Percentiles rank a stretch among this genome's conserved stretches.
Conservation (phyloP, 2,797 vertebrate species). For the Pipistrellus kuhlii region DNA sequence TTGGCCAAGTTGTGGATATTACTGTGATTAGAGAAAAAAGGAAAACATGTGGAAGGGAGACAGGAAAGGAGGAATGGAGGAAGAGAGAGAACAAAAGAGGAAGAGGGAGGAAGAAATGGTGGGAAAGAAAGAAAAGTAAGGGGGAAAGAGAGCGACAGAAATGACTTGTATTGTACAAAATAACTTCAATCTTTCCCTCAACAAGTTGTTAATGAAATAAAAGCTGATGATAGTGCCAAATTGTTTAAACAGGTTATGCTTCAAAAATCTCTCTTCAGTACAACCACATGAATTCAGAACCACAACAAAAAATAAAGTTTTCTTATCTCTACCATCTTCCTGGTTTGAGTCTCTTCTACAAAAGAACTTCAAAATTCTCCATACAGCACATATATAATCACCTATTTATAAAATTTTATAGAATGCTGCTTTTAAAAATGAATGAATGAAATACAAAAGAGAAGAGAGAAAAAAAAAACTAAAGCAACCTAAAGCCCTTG, state of each 20-base stretch:
- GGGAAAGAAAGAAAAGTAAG: background rate
- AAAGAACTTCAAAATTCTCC: constrained; percentile 23
- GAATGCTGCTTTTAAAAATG: constrained; percentile 20
- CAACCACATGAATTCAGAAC: constrained; percentile 6
- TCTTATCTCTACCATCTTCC: background rate
- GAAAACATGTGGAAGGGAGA: background rate
- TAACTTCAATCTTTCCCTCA: constrained; percentile 40
- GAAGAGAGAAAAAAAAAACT: background rate
- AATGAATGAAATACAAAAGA: background rate
- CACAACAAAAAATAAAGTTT: background rate
- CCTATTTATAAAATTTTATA: background rate
- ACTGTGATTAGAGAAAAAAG: background rate
- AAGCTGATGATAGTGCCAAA: background rate
- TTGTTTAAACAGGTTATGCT: background rate
- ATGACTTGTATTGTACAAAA: background rate
- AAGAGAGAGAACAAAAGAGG: too few species aligned
- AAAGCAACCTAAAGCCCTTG: background rate
- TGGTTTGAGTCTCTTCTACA: constrained; percentile 13
- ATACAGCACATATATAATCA: background rate
- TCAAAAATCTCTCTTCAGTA: background rate
- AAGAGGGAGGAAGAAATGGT: background rate
- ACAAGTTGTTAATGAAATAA: constrained; percentile 19
- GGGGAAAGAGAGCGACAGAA: background rate
- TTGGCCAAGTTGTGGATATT: background rate
- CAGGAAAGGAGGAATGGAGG: too few species aligned